Evolutionary conservation across 2,888 invertebrate genomes (phyloP).

Genomic region (Apoda limacodes): DNA sequence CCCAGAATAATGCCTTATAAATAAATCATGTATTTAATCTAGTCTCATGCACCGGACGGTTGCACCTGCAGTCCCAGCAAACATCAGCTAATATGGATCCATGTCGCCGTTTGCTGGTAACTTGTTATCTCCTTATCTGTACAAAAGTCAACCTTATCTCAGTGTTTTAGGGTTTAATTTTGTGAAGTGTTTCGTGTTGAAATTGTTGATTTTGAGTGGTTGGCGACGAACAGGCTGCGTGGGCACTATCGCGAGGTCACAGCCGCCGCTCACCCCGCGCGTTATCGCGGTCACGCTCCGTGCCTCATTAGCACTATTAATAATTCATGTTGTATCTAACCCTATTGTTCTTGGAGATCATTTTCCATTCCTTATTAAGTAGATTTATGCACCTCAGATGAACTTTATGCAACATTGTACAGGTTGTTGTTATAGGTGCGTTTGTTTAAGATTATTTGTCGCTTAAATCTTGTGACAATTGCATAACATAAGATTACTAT

Average conservation of each 20-base stretch:
- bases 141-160: conserved; percentile 14
- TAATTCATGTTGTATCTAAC: conserved; percentile 59
- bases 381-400: conserved; percentile 14
- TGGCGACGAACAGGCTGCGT: conserved; percentile 68
- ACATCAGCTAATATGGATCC: too few relatives aligned
- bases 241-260: conserved; percentile 51
- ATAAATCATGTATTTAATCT: too few relatives aligned
- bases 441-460: too few relatives aligned
- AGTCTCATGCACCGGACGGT: too few relatives aligned
- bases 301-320: conserved; percentile 61
- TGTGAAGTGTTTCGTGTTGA: conserved; percentile 26
- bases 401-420: conserved; percentile 1
- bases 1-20: too few relatives aligned
- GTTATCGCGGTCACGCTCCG: conserved; percentile 41
- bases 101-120: conserved; percentile 6
- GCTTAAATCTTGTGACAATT: too few relatives aligned
- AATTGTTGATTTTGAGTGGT: conserved; percentile 35
- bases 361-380: conserved; percentile 33
- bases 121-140: conserved; percentile 9
- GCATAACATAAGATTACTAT: too few relatives aligned
- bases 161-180: conserved; percentile 18
- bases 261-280: conserved; percentile 59
- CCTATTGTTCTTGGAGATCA: conserved; percentile 53
- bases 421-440: conserved; percentile 1
- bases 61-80: too few relatives aligned